A percentile compares a stretch with the other conserved stretches of the same genome.
These are phyloP conservation scores for Neomonachus schauinslandi DNA, from an alignment of 2,113 vertebrate genomes.

Conservation along the genomic window DNA sequence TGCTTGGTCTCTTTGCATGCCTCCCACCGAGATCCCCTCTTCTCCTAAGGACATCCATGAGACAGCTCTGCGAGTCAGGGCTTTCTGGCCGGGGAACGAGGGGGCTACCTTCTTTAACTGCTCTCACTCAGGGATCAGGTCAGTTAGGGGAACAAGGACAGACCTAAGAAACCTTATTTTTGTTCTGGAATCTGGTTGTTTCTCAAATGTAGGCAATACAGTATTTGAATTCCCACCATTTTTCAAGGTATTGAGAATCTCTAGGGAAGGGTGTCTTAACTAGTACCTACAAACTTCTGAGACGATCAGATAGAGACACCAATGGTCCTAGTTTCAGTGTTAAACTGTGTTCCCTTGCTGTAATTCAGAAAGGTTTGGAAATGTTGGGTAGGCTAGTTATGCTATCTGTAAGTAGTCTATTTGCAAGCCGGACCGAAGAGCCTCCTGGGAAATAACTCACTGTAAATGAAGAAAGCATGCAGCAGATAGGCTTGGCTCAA, in stretches of 20 bases:
- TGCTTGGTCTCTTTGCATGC: neutral
- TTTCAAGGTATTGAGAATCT: neutral
- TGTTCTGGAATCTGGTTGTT: neutral
- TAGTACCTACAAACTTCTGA: neutral
- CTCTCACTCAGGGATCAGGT: neutral
- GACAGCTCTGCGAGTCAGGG: neutral
- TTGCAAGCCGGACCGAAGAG: neutral
- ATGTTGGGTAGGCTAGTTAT: neutral
- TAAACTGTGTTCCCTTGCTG: neutral
- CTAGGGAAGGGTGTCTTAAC: neutral
- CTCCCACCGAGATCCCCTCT: neutral
- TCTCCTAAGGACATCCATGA: neutral
- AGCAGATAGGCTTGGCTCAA: neutral
- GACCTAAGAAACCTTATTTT: neutral
- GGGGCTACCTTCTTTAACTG: neutral
- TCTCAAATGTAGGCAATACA: neutral
- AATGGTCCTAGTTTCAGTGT: neutral
- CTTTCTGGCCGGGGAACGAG: neutral
- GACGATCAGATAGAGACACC: neutral
- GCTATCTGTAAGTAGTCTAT: neutral
- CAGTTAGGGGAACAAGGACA: neutral
- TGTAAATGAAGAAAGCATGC: neutral
- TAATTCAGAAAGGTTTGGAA: slow-evolving; percentile 42
- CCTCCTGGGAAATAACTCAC: neutral
- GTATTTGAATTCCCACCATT: neutral